Base-by-base conservation (phyloP, 2,888 invertebrate species). In the Drosophila sordidula region DNA sequence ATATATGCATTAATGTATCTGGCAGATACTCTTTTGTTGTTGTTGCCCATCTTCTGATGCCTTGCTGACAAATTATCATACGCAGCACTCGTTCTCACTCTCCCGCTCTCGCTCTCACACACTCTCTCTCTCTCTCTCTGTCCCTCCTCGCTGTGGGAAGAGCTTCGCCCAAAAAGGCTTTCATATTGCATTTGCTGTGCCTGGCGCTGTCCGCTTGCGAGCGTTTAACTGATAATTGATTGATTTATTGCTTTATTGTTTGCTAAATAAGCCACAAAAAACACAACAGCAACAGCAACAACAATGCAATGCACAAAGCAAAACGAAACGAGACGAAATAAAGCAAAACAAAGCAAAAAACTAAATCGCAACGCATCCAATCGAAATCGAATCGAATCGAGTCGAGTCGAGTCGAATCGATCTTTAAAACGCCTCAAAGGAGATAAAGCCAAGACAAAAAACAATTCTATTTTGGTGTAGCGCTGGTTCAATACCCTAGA, bases 171-270 rank as follows among this genome's bases (percentile, higher is more conserved):
- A 64, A 75, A 72, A 72, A 69, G 78, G 78, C 61, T 77, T 69
- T 77, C 75, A 75, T 77, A 77, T 77, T 73, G 69, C 64, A 59
- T 46, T 58, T 57, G 49, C 56, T 25, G 50, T 42, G 52, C 36
- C 59, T 52, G 76, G 26, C 57, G 62, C 74, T 80, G 81, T 84
- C 75, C 56, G 58, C 34, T 70, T 61, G 55, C 58, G 68, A 64
- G 76, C 71, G 70, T 73, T 80, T 56, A 85, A 86, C 69, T 69
- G 80, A 83, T 86, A 85, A 88, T 83, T 85, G 85, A 85, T 88
- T 85, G 85, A 85, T 85, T 85, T 85, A 85, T 85, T 85, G 87
- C 80, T 86, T 88, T 85, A 85, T 88, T 85, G 85, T 85, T 88
- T 85, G 87, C 87, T 83, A 86, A 85, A 80, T 86, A 74, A 82